Percentiles rank a stretch among this genome's conserved stretches.
Evolutionary conservation across 2,113 vertebrate genomes (phyloP).

Genomic region (Dolichotis patagonum): DNA sequence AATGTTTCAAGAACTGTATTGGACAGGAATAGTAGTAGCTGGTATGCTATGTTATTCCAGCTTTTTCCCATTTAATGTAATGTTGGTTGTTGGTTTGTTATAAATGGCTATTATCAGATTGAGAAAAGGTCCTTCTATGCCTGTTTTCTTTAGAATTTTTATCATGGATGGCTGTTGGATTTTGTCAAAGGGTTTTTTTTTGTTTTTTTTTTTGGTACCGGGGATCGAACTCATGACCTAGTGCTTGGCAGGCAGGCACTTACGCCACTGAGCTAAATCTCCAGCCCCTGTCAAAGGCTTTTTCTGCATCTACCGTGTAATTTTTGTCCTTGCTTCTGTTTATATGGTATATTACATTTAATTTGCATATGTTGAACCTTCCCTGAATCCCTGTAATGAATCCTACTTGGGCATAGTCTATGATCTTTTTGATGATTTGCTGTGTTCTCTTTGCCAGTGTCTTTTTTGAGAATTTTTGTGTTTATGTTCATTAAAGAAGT

Average conservation of each 20-base stretch:
- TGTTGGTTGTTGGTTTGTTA: background rate
- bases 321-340: background rate
- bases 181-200: background rate
- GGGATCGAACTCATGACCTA: no score
- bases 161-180: background rate
- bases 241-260: no score
- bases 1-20: background rate
- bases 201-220: no score
- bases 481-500: background rate
- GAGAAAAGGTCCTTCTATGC: background rate
- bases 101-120: background rate
- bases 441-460: background rate
- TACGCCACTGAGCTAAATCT: no score
- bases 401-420: background rate
- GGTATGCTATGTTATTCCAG: background rate
- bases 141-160: background rate
- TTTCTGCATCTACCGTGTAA: background rate
- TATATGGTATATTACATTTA: no score
- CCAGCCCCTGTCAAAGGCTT: background rate
- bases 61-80: background rate
- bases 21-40: background rate
- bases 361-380: background rate
- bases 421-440: background rate
- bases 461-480: background rate
- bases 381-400: background rate